These are phyloP conservation scores for Allygus modestus DNA, from an alignment of 2,888 invertebrate genomes.

Conservation along the genomic window DNA sequence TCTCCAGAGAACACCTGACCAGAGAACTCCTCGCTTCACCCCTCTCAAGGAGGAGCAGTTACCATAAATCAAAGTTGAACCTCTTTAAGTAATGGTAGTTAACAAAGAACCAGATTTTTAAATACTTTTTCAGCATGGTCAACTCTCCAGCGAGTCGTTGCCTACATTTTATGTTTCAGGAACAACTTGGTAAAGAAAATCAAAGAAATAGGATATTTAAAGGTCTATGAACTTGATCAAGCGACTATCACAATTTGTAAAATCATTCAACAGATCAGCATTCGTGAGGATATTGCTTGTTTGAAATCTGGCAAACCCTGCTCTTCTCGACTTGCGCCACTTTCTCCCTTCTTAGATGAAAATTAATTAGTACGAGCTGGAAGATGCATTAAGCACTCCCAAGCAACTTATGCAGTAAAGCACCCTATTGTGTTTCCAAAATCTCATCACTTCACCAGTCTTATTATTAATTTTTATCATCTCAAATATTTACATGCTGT, in stretches of 20 bases:
- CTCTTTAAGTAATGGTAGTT: neutral
- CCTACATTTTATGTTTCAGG: neutral
- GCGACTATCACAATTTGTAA: neutral
- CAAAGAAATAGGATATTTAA: neutral
- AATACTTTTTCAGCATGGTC: neutral
- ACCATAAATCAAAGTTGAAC: neutral
- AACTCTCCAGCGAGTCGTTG: neutral
- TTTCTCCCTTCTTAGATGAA: neutral
- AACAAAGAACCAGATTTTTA: neutral
- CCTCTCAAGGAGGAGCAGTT: no score
- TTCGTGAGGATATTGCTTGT: neutral
- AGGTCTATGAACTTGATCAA: neutral
- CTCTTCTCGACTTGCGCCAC: neutral
- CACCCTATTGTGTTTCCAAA: constrained; percentile 18
- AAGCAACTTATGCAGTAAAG: constrained; percentile 51
- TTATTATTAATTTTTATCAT: constrained; percentile 67
- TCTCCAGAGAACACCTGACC: no score
- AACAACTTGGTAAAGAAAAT: neutral
- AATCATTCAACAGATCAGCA: neutral
- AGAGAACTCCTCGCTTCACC: no score
- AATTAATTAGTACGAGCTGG: constrained; percentile 64
- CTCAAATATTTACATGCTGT: constrained; percentile 65
- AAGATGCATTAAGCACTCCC: constrained; percentile 60
- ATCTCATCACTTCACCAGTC: constrained; percentile 48
- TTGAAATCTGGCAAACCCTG: neutral